phyloP scores from a whole-genome alignment of 2,113 vertebrate species.

The Edolisoma coerulescens region DNA sequence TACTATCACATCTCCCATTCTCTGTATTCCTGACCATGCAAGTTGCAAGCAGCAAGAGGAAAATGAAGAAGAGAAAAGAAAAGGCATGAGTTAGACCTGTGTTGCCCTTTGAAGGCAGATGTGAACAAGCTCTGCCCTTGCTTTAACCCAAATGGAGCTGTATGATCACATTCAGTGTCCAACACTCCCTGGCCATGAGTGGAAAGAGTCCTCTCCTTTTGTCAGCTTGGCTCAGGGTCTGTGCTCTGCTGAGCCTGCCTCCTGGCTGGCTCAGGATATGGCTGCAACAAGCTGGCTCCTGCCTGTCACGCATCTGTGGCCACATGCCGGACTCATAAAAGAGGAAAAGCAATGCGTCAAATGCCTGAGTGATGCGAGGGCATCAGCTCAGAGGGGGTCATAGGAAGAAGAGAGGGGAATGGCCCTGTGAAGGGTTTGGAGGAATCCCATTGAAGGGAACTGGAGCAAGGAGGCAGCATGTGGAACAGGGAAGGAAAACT shows the following conservation, averaged over 20 bases:
- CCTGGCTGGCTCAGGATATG: neutral
- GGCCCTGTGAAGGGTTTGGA: neutral
- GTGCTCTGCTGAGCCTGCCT: neutral
- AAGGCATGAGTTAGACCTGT: accelerated
- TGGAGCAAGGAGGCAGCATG: neutral
- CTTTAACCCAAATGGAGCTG: neutral
- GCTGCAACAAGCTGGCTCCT: neutral
- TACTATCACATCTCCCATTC: neutral
- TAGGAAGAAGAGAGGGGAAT: neutral
- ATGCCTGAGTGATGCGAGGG: neutral
- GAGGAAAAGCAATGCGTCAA: neutral
- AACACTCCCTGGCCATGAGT: neutral
- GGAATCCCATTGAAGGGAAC: neutral
- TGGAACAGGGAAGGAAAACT: neutral
- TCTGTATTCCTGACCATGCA: neutral
- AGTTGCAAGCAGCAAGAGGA: neutral
- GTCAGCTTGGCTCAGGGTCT: neutral
- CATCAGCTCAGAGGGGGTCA: neutral
- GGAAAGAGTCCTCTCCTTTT: neutral
- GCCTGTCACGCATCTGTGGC: neutral
- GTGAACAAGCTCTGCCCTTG: neutral
- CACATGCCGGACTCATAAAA: neutral
- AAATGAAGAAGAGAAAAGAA: neutral
- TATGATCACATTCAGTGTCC: neutral
- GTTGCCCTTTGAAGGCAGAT: neutral